Conservation (phyloP, 53 echinoderm and acorn worm genomes). For the Stichopus horrens region DNA sequence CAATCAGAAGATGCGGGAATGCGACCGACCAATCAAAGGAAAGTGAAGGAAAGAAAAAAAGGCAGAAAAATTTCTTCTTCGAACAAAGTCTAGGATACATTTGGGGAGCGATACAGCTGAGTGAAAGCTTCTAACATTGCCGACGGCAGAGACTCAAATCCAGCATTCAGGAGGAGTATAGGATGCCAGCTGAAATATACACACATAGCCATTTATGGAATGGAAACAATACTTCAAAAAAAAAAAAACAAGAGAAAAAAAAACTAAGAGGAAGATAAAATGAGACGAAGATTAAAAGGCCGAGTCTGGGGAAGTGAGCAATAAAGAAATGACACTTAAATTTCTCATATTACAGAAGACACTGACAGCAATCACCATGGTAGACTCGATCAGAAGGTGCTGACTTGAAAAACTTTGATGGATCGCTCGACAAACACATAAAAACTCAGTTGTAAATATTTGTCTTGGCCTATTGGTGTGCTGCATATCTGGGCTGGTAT, state of each 20-base stretch:
- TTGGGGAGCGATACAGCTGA: neutral
- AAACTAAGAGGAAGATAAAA: too few relatives aligned
- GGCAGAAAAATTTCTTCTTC: neutral
- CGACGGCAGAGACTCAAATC: neutral
- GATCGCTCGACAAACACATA: neutral
- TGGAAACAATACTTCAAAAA: neutral
- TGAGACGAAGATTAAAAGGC: neutral
- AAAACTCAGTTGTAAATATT: too few relatives aligned
- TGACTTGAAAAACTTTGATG: too few relatives aligned
- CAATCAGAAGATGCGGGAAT: conserved; percentile 10
- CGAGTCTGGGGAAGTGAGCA: neutral
- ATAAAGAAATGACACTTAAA: neutral
- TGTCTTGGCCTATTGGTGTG: too few relatives aligned
- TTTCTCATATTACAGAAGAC: neutral
- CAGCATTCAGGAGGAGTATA: neutral
- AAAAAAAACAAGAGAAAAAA: neutral
- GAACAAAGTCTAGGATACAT: neutral
- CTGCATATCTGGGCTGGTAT: too few relatives aligned
- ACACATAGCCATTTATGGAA: neutral
- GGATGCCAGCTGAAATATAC: neutral
- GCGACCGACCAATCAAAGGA: neutral
- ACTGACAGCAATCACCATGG: neutral
- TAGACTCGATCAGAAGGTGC: too few relatives aligned
- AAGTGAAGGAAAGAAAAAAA: neutral
- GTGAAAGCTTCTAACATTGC: neutral